phyloP scores from a whole-genome alignment of 37 sponge, comb jelly and placozoan species.

The Bolinopsis microptera region DNA sequence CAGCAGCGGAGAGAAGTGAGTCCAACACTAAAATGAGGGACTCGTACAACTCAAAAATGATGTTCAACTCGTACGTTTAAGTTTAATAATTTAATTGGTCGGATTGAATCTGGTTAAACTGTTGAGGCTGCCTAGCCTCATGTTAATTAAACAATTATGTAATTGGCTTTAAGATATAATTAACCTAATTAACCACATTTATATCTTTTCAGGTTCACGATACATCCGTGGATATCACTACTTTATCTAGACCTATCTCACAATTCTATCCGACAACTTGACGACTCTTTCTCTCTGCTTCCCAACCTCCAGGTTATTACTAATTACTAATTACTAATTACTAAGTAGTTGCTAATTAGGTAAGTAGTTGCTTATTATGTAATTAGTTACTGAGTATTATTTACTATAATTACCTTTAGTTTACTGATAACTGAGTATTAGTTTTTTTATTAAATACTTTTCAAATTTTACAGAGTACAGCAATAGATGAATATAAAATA shows the following conservation, averaged over 20 bases:
- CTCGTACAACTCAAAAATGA: constrained; percentile 50
- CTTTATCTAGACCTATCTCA: constrained; percentile 2
- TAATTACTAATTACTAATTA: too few species aligned
- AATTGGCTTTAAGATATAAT: neutral
- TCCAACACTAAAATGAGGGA: neutral
- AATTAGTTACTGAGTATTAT: too few species aligned
- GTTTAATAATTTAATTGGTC: too few species aligned
- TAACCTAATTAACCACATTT: too few species aligned
- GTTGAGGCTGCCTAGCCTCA: neutral
- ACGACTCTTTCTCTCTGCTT: constrained; percentile 3
- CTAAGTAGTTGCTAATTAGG: too few species aligned
- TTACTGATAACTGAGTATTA: too few species aligned
- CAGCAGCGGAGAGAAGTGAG: neutral
- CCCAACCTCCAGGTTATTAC: neutral
- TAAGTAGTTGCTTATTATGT: too few species aligned
- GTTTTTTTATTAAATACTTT: too few species aligned
- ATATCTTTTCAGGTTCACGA: constrained; percentile 25
- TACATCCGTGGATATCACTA: constrained; percentile 41
- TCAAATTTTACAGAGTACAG: too few species aligned
- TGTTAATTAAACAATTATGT: neutral
- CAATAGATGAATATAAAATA: too few species aligned
- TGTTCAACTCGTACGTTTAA: constrained; percentile 64
- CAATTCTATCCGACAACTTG: constrained; percentile 7
- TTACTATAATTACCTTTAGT: too few species aligned
- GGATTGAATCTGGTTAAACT: neutral